Base-by-base conservation (phyloP, 2,797 vertebrate genomes). In the Hippoglossus hippoglossus region DNA sequence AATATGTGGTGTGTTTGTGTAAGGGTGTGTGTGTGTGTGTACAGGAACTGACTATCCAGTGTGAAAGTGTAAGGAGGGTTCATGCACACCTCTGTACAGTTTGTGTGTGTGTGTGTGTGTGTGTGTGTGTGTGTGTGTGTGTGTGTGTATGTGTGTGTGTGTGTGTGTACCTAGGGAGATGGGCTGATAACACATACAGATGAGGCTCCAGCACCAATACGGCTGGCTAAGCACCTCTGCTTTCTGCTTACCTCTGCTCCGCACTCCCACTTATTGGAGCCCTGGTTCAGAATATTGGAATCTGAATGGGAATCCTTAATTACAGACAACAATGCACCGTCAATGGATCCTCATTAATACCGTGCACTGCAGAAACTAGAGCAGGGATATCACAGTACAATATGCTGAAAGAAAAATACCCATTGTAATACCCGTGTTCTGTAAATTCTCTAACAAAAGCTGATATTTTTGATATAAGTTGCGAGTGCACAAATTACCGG, bases 211-310 rank as follows among this genome's bases (percentile, higher is more conserved):
- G 88, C 83, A 89, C 85, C 83, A 87, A 92, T 94, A 91, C 55
- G 90, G 91, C 94, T 93, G 89, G 91, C 92, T 94, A 95, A 95
- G 94, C 94, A 92, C 81, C 93, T 93, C 90, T 92, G 64, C 56
- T 93, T 94, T 94, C 86, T 94, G 93, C 94, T 94, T 93, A 93
- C 89, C 90, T 89, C 63, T 81, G 92, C 92, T 88, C 64, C 62
- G 76, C 54, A 65, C 86, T 75, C 71, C 74, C 34, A 3, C 77
- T 81, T 81, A 79, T 78, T 79, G 74, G 72, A 86, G 68, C 51
- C 46, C 69, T 60, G 62, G 59, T 73, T 83, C 53, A 49, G 74
- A 87, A 88, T 90, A 87, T 90, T 85, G 83, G 84, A 79, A 87
- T 87, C 79, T 89, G 77, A 92, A 89, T 77, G 64, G 68, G 77